phyloP scores from a whole-genome alignment of 2,888 invertebrate genomes.

The Mantis religiosa region DNA sequence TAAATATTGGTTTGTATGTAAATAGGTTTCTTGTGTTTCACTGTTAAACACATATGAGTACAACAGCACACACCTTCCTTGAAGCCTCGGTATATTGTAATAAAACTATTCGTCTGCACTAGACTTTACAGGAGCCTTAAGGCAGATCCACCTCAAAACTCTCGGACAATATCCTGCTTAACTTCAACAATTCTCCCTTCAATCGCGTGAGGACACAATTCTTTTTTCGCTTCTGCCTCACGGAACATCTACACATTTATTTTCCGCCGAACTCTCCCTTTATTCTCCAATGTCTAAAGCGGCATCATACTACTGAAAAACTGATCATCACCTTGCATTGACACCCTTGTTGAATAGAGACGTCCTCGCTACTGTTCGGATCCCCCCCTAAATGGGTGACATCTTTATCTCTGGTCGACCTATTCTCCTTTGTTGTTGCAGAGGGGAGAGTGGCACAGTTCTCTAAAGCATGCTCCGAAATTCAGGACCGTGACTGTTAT shows the following conservation, averaged over 20 bases:
- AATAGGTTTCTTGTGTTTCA: too few relatives aligned
- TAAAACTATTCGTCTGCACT: background rate
- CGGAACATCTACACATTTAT: background rate
- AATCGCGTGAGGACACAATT: background rate
- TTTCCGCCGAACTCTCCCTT: background rate
- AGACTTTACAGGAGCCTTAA: background rate
- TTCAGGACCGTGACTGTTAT: background rate
- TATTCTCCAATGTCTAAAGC: background rate
- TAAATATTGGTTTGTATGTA: too few relatives aligned
- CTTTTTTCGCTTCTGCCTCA: background rate
- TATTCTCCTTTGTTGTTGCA: background rate
- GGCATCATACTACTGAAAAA: background rate
- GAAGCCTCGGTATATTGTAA: too few relatives aligned
- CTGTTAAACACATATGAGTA: too few relatives aligned
- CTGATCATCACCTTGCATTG: conserved; percentile 27
- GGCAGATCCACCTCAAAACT: background rate
- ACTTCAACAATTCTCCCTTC: background rate
- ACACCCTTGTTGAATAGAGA: conserved; percentile 25
- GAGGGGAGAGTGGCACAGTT: background rate
- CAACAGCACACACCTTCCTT: too few relatives aligned
- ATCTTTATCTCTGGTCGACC: conserved; percentile 17
- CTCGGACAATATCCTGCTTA: background rate
- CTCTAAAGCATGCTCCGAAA: background rate
- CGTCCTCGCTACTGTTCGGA: conserved; percentile 8
- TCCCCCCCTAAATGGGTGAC: background rate